Conservation (phyloP, 2,113 vertebrate genomes). For the Perca schrenkii region DNA sequence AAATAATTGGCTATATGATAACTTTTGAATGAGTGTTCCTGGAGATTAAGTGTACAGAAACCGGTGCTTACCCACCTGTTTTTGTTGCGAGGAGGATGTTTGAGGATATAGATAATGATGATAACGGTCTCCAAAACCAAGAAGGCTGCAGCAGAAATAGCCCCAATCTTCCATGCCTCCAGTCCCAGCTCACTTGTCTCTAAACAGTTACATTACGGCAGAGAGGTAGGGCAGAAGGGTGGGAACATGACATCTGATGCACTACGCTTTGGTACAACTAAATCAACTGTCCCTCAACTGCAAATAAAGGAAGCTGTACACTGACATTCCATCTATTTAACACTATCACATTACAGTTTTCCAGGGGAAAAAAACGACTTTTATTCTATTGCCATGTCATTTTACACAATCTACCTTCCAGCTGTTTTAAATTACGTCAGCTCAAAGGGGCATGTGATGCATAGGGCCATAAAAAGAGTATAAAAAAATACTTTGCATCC, state of each 20-base stretch:
- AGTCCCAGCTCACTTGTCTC: constrained; percentile 63
- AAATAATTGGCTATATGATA: neutral
- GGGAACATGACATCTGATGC: neutral
- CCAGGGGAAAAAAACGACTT: neutral
- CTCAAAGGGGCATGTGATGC: constrained; percentile 13
- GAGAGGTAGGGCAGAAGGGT: neutral
- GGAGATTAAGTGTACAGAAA: neutral
- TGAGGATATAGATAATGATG: constrained; percentile 79
- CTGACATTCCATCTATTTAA: neutral
- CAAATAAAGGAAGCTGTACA: neutral
- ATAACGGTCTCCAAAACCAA: constrained; percentile 78
- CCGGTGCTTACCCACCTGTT: constrained; percentile 65
- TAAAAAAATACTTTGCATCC: neutral
- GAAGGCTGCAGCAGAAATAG: constrained; percentile 75
- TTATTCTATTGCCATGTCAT: neutral
- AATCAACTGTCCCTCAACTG: constrained; percentile 11
- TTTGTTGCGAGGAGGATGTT: constrained; percentile 66
- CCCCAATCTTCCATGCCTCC: constrained; percentile 84
- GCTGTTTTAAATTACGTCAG: neutral
- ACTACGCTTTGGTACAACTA: neutral
- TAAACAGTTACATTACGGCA: constrained; percentile 46
- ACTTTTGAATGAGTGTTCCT: neutral
- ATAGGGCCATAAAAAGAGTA: neutral
- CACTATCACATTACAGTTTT: neutral
- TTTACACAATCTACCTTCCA: neutral